A percentile compares a stretch with the other conserved stretches of the same genome.
Conservation (phyloP, 2,113 vertebrate genomes). For the Antigone vipio region DNA sequence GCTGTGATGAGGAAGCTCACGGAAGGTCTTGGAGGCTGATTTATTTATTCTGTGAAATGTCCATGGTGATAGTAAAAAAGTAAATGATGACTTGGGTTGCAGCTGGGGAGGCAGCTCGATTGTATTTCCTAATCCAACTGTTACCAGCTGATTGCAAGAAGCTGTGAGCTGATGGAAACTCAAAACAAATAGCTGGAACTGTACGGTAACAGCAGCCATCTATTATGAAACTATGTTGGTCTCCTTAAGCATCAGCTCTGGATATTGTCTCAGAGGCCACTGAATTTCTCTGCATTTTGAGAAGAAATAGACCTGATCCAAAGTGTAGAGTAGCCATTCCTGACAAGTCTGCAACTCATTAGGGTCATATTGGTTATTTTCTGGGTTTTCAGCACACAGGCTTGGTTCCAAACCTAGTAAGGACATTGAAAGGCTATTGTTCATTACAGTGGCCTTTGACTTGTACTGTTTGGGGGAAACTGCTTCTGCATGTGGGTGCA, state of each 20-base stretch:
- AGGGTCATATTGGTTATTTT: not conserved
- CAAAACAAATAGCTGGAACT: not conserved
- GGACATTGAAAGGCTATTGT: not conserved
- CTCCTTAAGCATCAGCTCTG: not conserved
- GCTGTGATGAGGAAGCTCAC: not conserved
- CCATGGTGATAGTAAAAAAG: not conserved
- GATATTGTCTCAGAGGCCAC: not conserved
- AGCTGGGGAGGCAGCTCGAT: not conserved
- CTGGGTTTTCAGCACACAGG: not conserved
- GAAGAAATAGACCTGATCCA: not conserved
- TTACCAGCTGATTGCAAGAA: not conserved
- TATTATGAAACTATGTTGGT: not conserved
- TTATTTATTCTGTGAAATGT: not conserved
- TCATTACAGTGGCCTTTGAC: not conserved
- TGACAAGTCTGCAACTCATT: not conserved
- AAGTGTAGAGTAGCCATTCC: not conserved
- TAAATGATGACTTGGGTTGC: not conserved
- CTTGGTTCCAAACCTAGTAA: not conserved
- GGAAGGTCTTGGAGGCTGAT: not conserved
- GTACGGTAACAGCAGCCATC: not conserved
- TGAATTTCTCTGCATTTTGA: not conserved
- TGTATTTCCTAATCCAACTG: not conserved
- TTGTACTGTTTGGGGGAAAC: not conserved
- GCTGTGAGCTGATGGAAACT: not conserved
- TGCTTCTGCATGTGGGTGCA: not conserved